Evolutionary conservation across 2,113 vertebrate genomes (phyloP), one percentile per base, ranked within the genome.

Genomic region (Oenanthe oenanthe): DNA sequence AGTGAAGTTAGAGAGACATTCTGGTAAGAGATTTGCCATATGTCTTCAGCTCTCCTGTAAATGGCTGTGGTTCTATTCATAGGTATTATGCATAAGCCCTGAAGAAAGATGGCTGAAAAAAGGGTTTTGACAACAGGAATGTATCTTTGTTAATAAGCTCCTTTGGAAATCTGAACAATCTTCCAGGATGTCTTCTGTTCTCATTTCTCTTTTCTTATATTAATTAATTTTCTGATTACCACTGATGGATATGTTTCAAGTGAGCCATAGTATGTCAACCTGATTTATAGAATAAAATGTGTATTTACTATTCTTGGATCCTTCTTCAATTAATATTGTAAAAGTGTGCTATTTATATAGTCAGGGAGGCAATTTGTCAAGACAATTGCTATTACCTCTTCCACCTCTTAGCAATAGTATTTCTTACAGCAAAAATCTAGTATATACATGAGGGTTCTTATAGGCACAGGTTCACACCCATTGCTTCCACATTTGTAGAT

Each of bases 241-340:
- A 42, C 26, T 93, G 91, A 94, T 94, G 60, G 87, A 85, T 96
- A 95, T 74, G 31, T 96, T 96, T 97, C 91, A 95, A 72, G 61
- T 72, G 85, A 96, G 84, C 68, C 53, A 77, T 43, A 77, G 50
- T 56, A 54, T 54, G 82, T 82, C 97, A 96, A 94, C 77, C 65
- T 94, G 96, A 97, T 97, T 96, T 96, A 95, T 95, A 89, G 90
- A 96, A 92, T 89, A 85, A 83, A 95, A 96, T 54, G 14, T 65
- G 32, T 96, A 94, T 95, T 97, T 95, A 91, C 93, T 95, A 94
- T 97, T 96, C 79, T 72, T 93, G 92, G 54, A 67, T 92, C 63
- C 57, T 88, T 93, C 54, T 83, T 88, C 90, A 95, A 96, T 97
- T 96, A 97, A 96, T 95, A 94, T 58, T 92, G 58, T 63, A 95